Percentiles rank a stretch among this genome's conserved stretches.
These are phyloP conservation scores for Apteryx owenii DNA, from an alignment of 2,113 vertebrate species.

Conservation along the genomic window DNA sequence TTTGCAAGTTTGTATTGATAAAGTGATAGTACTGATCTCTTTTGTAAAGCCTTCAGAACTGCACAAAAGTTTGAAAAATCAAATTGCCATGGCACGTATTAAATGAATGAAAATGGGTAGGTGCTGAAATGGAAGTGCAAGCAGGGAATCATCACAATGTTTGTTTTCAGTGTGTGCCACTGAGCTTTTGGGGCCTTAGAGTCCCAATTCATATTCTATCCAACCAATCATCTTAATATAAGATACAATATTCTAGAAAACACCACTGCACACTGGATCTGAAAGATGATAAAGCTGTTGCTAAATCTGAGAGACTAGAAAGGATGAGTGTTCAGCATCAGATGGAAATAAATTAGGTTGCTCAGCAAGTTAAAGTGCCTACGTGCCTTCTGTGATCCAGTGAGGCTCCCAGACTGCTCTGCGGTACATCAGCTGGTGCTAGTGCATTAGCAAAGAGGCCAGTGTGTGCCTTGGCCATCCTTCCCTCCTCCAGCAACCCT, in stretches of 20 bases:
- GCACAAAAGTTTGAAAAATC: background rate
- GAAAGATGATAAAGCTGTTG: background rate
- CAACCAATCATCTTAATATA: background rate
- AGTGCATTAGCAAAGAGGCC: background rate
- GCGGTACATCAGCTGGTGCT: background rate
- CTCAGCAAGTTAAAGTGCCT: background rate
- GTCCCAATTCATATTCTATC: background rate
- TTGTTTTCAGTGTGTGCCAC: background rate
- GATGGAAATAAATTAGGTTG: background rate
- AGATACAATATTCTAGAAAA: background rate
- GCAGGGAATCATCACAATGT: background rate
- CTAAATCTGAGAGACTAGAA: background rate
- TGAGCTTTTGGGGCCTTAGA: background rate
- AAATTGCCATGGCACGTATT: accelerated
- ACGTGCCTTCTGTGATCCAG: background rate
- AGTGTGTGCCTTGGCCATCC: background rate
- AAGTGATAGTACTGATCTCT: background rate
- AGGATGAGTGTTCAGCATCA: background rate
- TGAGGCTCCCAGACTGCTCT: background rate
- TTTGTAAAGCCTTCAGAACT: background rate
- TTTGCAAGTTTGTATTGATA: background rate
- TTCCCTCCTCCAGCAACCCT: background rate
- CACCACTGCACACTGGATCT: background rate
- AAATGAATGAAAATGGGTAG: background rate
- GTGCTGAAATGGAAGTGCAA: background rate